Conservation (phyloP, 1,140 invertebrate genomes). For the Camponotus pennsylvanicus region DNA sequence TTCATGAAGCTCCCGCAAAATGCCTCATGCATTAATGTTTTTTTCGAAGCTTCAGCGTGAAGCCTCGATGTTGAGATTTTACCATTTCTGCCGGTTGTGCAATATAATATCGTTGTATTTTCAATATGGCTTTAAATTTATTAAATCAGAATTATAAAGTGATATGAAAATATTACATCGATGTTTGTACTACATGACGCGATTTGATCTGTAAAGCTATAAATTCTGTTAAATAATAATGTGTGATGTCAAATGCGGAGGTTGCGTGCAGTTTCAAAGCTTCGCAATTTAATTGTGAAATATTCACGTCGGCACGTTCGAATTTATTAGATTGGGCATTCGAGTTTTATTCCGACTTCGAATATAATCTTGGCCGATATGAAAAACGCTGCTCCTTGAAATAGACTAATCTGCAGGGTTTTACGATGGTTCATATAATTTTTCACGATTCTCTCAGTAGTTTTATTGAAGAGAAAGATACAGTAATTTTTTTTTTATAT, state of each 20-base stretch:
- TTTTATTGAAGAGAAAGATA: constrained; percentile 14
- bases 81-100: neutral
- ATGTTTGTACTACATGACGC: constrained; percentile 5
- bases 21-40: neutral
- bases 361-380: constrained; percentile 35
- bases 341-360: neutral
- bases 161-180: constrained; percentile 30
- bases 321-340: neutral
- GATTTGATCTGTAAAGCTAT: constrained; percentile 42
- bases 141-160: constrained; percentile 42
- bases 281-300: constrained; percentile 45
- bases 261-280: constrained; percentile 40
- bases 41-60: neutral
- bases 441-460: constrained; percentile 29
- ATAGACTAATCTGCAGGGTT: constrained; percentile 25
- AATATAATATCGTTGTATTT: constrained; percentile 30
- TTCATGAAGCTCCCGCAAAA: neutral
- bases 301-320: constrained; percentile 15
- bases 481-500: constrained; percentile 3
- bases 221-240: constrained; percentile 8
- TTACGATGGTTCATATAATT: constrained; percentile 48
- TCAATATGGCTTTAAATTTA: constrained; percentile 26
- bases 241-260: neutral
- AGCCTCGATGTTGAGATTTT: constrained; percentile 23
- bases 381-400: neutral